A percentile compares a stretch with the other conserved stretches of the same genome.
These are phyloP conservation scores for Sesamia nonagrioides DNA, from an alignment of 1,140 invertebrate genomes.

Conservation along the genomic window DNA sequence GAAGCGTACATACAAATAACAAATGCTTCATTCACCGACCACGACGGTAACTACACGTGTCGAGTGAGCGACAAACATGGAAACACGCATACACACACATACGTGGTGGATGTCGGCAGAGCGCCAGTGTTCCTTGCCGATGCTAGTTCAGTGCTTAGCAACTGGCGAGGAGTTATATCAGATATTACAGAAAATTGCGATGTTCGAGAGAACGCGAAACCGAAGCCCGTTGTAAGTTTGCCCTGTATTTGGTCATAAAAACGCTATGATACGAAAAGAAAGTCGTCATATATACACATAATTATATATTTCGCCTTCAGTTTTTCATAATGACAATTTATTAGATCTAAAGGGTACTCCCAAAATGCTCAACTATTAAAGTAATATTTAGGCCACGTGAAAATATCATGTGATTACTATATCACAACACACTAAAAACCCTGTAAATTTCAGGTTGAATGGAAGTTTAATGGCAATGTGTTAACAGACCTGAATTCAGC, in stretches of 20 bases:
- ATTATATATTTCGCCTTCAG: too few species aligned
- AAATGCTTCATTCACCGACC: neutral
- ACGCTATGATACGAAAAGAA: too few species aligned
- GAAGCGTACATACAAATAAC: conserved; percentile 17
- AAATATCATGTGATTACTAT: too few species aligned
- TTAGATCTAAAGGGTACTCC: too few species aligned
- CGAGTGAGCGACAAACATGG: conserved; percentile 40
- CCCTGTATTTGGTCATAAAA: neutral
- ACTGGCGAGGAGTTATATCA: conserved; percentile 23
- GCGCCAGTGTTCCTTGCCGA: neutral
- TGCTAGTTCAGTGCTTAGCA: neutral
- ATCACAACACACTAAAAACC: neutral
- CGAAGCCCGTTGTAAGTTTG: conserved; percentile 14
- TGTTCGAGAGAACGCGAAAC: neutral
- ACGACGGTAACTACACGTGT: conserved; percentile 49
- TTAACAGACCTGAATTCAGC: conserved; percentile 1
- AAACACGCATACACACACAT: conserved; percentile 27
- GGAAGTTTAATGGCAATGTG: conserved; percentile 41
- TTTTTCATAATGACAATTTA: too few species aligned
- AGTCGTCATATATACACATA: too few species aligned
- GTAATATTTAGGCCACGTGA: too few species aligned
- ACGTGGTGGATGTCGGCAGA: conserved; percentile 14
- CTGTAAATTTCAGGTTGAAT: conserved; percentile 18
- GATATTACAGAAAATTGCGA: conserved; percentile 6
- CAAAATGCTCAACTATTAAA: too few species aligned